Evolutionary conservation across 2,888 invertebrate species (phyloP), one percentile per base, ranked within the genome.

Genomic region (Diplazon laetatorius): DNA sequence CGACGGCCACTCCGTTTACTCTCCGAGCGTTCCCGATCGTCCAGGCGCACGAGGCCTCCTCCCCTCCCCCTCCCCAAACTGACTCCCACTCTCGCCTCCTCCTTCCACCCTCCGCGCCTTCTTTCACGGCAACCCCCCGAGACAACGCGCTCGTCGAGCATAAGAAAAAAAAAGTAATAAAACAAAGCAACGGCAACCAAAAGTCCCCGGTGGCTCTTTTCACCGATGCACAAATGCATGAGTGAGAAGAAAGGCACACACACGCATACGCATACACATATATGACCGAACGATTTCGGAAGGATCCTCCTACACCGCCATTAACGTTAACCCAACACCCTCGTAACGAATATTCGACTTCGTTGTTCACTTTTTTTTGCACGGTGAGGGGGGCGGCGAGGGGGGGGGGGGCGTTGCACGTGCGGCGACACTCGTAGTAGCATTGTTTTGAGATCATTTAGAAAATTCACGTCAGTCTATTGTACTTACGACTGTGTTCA

Each of bases 41-140:
- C 48, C 77, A 72, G 81, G 74, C 73, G 74, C 75, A 68, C 82
- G 60, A 63, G 59, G 72, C 57, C 46, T 8, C 57, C 52, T 6
- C 4, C 30, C 30, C 30, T 30, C 30, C 30, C 30, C 4, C 30
- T 55, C 62, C 37, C 62, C 48, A 35, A 60, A 42, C 57, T 14
- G 22, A 35, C 25, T 52, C 44, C 30, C 35, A n/a, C n/a, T n/a
- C n/a, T n/a, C 25, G 52, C 50, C 42, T 39, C 30, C 30, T 30
- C 30, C 4, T 30, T 30, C 30, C 4, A 30, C 30, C 6, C 30
- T n/a, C 30, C 6, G 2, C 30, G 30, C 30, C 30, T 30, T 30
- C 6, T 22, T n/a, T 22, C 20, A 4, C n/a, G 25, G 55, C 55
- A 55, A 35, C 42, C 42, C 42, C 55, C 14, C 30, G 55, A 14